Evolutionary conservation across 2,888 invertebrate species (phyloP), one percentile per base, ranked within the genome.

Genomic region (Orthosia gracilis): DNA sequence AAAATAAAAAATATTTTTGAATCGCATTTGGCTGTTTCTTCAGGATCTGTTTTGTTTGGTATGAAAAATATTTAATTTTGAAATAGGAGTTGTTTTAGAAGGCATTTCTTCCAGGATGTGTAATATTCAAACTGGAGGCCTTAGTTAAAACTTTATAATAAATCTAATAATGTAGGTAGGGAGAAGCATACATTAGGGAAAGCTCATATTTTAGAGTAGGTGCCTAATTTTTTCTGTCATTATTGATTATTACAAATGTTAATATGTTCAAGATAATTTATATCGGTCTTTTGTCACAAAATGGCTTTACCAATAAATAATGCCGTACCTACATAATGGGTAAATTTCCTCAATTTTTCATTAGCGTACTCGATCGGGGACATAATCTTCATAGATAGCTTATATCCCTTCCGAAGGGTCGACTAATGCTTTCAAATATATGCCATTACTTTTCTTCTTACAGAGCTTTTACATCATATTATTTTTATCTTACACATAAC

Each of bases 1-100:
- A 74, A 61, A 47, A 78, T 77, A 72, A 23, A 72, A 73, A 58
- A 72, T 66, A 74, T 68, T n/a, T 80, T 77, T 75, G 45, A 69
- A 83, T 71, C 54, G 50, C 70, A 72, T 89, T 85, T 84, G 82
- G 76, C 79, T 85, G 80, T 82, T 81, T 83, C 76, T 79, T 68
- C 45, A 50, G 71, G 58, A 45, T 61, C 49, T 21, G 58, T 63
- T 70, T 79, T 47, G 31, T 68, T 31, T 69, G 45, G 5, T 57
- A 78, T 45, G 21, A 64, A 61, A 11, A 52, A 12, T 31, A 47
- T 26, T 52, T n/a, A 0, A 21, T 59, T 52, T 49, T 23, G 0
- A 7, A 13, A 7, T 40, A 49, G 17, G 50, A 3, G 57, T 45
- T 17, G 23, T 31, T 61, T 65, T 11, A 5, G 0, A 31, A 55